Evolutionary conservation across 2,888 invertebrate species (phyloP).

Genomic region (Aleiodes alternator): DNA sequence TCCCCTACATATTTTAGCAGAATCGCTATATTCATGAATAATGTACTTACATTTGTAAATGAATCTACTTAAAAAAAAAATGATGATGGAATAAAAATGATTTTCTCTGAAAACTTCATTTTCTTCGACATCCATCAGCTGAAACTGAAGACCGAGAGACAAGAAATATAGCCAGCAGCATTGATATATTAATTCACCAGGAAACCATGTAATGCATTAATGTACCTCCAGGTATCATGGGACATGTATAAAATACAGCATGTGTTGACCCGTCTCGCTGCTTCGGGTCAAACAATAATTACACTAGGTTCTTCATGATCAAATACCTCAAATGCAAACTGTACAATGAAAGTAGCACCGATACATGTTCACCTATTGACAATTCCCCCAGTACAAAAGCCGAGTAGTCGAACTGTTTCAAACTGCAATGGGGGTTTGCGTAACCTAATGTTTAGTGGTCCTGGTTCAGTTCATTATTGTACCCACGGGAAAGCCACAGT

Average conservation of each 20-base stretch:
- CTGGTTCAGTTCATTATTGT: conserved; percentile 66
- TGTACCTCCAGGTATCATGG: neutral
- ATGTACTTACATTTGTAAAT: no score
- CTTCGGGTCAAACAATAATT: conserved; percentile 1
- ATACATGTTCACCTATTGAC: conserved; percentile 17
- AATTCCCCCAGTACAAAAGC: conserved; percentile 12
- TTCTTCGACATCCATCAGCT: neutral
- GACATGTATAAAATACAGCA: neutral
- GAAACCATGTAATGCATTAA: neutral
- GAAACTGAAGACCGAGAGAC: neutral
- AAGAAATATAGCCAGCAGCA: neutral
- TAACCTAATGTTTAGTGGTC: conserved; percentile 64
- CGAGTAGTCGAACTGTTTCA: conserved; percentile 24
- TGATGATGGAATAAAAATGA: no score
- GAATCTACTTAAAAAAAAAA: no score
- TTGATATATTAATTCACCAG: neutral
- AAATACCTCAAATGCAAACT: conserved; percentile 3
- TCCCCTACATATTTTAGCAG: no score
- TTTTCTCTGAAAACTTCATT: no score
- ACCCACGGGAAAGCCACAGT: conserved; percentile 57
- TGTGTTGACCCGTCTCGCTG: neutral
- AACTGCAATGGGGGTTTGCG: conserved; percentile 45
- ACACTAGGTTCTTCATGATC: conserved; percentile 4
- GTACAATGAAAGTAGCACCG: neutral
- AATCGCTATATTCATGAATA: no score